Percentiles rank a stretch among this genome's conserved stretches.
phyloP scores from a whole-genome alignment of 2,113 vertebrate species.

The Camelus bactrianus region DNA sequence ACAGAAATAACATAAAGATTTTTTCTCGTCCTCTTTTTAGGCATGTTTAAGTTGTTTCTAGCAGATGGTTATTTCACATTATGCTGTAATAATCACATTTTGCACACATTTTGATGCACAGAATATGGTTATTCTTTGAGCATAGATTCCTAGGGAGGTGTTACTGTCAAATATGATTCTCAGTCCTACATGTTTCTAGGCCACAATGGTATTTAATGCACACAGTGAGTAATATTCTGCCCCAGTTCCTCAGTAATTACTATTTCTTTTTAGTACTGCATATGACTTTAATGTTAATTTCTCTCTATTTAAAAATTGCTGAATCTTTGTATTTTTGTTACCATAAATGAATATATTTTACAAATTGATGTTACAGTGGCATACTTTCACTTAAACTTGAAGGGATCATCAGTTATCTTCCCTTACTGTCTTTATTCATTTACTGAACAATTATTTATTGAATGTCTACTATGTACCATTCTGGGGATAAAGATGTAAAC shows the following conservation, averaged over 20 bases:
- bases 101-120: neutral
- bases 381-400: neutral
- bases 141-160: neutral
- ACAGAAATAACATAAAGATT: neutral
- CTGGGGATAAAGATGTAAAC: neutral
- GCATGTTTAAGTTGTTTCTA: neutral
- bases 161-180: conserved; percentile 66
- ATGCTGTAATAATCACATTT: neutral
- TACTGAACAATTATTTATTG: neutral
- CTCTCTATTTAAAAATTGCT: conserved; percentile 50
- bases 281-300: conserved; percentile 59
- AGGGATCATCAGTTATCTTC: neutral
- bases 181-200: conserved; percentile 64
- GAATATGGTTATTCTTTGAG: neutral
- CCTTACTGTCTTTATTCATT: neutral
- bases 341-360: neutral
- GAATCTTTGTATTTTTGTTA: conserved; percentile 71
- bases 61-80: neutral
- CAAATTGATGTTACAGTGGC: neutral
- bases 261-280: conserved; percentile 60
- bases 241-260: conserved; percentile 50
- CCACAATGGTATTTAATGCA: conserved; percentile 68
- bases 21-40: neutral
- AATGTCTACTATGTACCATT: neutral
- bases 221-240: conserved; percentile 67